Evolutionary conservation across 2,113 vertebrate species (phyloP).

Genomic region (Psophia crepitans): DNA sequence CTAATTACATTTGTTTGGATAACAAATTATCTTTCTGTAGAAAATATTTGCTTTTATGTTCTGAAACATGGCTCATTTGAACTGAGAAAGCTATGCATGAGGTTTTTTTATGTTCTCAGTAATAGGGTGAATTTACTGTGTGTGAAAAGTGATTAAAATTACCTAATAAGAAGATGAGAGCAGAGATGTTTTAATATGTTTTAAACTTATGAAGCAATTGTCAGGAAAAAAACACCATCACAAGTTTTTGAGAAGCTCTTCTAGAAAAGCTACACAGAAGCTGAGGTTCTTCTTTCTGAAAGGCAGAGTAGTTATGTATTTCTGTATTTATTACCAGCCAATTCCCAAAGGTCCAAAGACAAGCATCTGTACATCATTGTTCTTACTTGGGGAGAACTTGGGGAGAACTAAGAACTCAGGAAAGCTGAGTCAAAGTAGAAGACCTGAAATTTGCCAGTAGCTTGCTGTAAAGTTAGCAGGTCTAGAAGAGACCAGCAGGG

Average conservation of each 20-base stretch:
- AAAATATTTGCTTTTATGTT: constrained; percentile 51
- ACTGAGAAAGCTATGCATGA: not conserved
- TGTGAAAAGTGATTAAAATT: not conserved
- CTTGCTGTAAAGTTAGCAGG: not conserved
- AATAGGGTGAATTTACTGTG: not conserved
- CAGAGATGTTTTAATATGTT: not conserved
- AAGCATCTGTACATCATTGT: not conserved
- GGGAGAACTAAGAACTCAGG: no score
- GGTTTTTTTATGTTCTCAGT: not conserved
- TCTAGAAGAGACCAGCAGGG: not conserved
- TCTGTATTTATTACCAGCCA: not conserved
- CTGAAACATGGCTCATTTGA: not conserved
- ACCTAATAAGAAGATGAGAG: constrained; percentile 6
- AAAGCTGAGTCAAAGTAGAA: not conserved
- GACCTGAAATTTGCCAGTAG: not conserved
- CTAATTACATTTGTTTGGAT: constrained; percentile 40
- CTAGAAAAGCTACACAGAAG: not conserved
- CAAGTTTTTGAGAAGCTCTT: not conserved
- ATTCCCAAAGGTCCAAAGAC: not conserved
- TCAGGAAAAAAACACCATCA: not conserved
- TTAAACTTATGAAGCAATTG: not conserved
- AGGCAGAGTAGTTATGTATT: not conserved
- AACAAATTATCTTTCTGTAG: constrained; percentile 15
- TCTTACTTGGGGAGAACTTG: not conserved
- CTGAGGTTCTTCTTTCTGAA: not conserved